These are phyloP conservation scores for Melanogrammus aeglefinus DNA, from an alignment of 2,797 vertebrate species.

Conservation along the genomic window DNA sequence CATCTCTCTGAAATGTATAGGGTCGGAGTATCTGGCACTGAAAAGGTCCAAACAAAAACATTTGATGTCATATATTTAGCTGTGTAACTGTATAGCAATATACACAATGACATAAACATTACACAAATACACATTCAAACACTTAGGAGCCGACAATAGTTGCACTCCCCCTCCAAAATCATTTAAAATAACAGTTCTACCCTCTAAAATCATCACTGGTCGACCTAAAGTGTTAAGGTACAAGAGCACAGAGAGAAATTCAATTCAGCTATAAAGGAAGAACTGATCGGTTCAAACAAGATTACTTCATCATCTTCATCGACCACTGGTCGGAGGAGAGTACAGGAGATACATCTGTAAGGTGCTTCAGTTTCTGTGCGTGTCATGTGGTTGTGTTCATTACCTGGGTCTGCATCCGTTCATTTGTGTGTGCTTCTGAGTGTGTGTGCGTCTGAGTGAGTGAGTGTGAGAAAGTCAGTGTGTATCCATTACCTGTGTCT, in stretches of 20 bases:
- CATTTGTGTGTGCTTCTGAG: too few relatives aligned
- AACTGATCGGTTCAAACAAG: not conserved
- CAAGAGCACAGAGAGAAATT: slow-evolving; percentile 8
- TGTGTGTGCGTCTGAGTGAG: not conserved
- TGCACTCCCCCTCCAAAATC: slow-evolving; percentile 28
- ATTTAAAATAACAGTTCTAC: not conserved
- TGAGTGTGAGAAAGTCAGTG: too few relatives aligned
- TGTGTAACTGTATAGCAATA: not conserved
- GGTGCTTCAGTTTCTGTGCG: not conserved
- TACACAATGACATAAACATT: not conserved
- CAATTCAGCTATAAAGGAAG: slow-evolving; percentile 26
- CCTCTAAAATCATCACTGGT: not conserved
- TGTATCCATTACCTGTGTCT: not conserved
- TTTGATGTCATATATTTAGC: not conserved
- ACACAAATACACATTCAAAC: not conserved
- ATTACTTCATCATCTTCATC: not conserved
- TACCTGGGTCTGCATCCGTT: too few relatives aligned
- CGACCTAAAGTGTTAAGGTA: slow-evolving; percentile 12
- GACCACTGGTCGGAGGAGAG: not conserved
- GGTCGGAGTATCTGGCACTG: not conserved
- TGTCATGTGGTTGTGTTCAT: too few relatives aligned
- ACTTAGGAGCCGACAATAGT: slow-evolving; percentile 21
- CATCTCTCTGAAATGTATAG: not conserved
- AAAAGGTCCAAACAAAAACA: not conserved
- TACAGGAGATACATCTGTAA: not conserved